Evolutionary conservation across 2,888 invertebrate genomes (phyloP), one percentile per base, ranked within the genome.

Genomic region (Linnaemya tessellans): DNA sequence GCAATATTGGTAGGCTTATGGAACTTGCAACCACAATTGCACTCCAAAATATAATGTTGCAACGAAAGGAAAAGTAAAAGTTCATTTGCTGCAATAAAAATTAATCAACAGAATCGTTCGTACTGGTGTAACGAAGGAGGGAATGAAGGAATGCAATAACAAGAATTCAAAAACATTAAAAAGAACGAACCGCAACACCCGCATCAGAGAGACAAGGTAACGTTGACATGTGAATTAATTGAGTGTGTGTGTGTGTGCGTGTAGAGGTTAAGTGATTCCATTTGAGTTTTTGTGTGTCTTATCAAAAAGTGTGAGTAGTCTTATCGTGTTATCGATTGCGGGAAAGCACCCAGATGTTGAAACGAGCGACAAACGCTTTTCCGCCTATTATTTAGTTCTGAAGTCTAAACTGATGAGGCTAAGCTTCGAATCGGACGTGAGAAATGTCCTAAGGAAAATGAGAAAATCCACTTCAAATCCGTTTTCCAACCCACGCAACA

Each of bases 191-290:
- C 74, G 25, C 75, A 77, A 80, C 65, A 60, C 73, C 71, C 77
- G 60, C 56, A 73, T 77, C 65, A 30, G n/a, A 46, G 46, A 56
- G 77, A 80, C 62, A 80, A 71, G 73, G 80, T 77, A 67, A 71
- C 41, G 67, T 73, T 80, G 67, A 83, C 54, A 75, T 86, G 80
- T 80, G 77, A 80, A 80, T 83, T 83, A 77, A 86, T 30, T 5
- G n/a, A 4, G 15, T 15, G 15, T 3, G 13, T 46, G 3, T n/a
- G n/a, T 46, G 46, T 5, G 15, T 41, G 41, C 11, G 11, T 13
- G 41, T 41, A 11, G 11, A 10, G 0, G 2, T 41, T 13, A 41
- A 41, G 13, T 3, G 11, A 13, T n/a, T n/a, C n/a, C n/a, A n/a
- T n/a, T n/a, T n/a, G 11, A 3, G 41, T 41, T 11, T 41, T 11